These are phyloP conservation scores for Oscheius sp. DNA, from an alignment of 2,888 invertebrate genomes.

Conservation along the genomic window DNA sequence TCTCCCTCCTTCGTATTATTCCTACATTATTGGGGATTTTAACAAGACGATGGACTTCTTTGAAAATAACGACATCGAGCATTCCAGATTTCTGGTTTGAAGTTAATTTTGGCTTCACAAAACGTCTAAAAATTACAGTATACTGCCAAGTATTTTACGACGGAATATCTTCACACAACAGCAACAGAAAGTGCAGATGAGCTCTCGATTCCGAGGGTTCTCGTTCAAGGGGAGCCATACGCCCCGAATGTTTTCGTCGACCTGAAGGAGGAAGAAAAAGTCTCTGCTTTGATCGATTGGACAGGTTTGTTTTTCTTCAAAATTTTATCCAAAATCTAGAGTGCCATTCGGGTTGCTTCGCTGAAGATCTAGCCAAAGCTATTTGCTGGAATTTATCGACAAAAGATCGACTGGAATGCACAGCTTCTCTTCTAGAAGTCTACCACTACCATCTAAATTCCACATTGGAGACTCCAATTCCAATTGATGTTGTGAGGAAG, in stretches of 20 bases:
- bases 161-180: conserved; percentile 48
- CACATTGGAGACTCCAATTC: conserved; percentile 41
- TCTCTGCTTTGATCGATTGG: conserved; percentile 61
- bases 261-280: conserved; percentile 42
- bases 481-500: conserved; percentile 41
- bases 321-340: conserved; percentile 40
- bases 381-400: conserved; percentile 65
- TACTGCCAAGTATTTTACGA: conserved; percentile 48
- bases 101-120: not conserved
- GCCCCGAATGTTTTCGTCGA: conserved; percentile 57
- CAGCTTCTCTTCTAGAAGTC: conserved; percentile 42
- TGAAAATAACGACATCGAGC: conserved; percentile 51
- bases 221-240: conserved; percentile 64
- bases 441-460: conserved; percentile 46
- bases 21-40: conserved; percentile 46
- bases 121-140: conserved; percentile 29
- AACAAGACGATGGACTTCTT: conserved; percentile 50
- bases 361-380: conserved; percentile 66
- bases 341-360: conserved; percentile 66
- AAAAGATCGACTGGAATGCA: conserved; percentile 44
- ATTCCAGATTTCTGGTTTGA: conserved; percentile 48
- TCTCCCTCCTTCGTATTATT: conserved; percentile 49
- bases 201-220: conserved; percentile 48
- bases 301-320: conserved; percentile 44
- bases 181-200: conserved; percentile 51